These are phyloP conservation scores for Amblyornis subalaris DNA, from an alignment of 2,113 vertebrate species.

Conservation along the genomic window DNA sequence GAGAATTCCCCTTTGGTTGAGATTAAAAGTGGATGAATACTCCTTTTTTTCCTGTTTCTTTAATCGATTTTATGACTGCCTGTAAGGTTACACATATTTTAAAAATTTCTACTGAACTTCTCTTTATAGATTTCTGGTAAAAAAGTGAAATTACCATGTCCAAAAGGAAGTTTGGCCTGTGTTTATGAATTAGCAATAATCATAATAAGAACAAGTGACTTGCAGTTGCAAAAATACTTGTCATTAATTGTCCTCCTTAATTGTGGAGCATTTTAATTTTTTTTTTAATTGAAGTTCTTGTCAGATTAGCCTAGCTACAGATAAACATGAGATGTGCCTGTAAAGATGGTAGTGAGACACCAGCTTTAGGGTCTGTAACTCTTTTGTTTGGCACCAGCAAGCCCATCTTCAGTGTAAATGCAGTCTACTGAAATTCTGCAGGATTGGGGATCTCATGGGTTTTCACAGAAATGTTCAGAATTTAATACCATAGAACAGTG, in stretches of 20 bases:
- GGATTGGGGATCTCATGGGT: background rate
- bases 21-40: background rate
- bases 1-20: background rate
- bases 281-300: background rate
- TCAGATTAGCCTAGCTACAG: background rate
- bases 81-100: background rate
- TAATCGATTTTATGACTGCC: background rate
- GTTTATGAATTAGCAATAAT: background rate
- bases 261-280: background rate
- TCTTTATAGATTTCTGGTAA: background rate
- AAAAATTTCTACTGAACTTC: background rate
- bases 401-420: background rate
- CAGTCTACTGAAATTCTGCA: background rate
- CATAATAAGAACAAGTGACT: background rate
- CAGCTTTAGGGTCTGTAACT: background rate
- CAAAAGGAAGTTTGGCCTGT: background rate
- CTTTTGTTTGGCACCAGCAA: background rate
- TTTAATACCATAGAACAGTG: background rate
- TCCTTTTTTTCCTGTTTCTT: background rate
- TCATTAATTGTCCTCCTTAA: background rate
- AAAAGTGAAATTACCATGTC: background rate
- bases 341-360: background rate
- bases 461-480: background rate
- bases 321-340: background rate
- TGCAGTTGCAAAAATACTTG: background rate